A percentile compares a stretch with the other conserved stretches of the same genome.
These are phyloP conservation scores for Cetoscarus ocellatus DNA, from an alignment of 2,797 vertebrate species.

Conservation along the genomic window DNA sequence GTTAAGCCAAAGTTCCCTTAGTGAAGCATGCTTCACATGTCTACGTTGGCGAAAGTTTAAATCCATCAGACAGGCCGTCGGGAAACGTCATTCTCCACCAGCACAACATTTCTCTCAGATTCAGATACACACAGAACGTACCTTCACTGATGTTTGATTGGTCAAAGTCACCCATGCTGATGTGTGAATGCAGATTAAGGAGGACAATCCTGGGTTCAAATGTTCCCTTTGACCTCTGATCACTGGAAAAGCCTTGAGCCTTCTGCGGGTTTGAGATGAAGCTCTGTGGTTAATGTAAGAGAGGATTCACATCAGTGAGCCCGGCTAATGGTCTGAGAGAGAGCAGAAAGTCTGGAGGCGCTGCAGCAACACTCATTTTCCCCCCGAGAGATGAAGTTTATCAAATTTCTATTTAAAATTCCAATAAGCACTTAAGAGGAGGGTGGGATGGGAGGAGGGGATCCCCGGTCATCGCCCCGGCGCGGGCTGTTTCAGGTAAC, in stretches of 20 bases:
- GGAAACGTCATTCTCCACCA: no score
- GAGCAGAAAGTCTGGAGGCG: constrained; percentile 49
- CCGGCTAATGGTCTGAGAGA: constrained; percentile 46
- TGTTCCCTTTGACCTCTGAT: constrained; percentile 37
- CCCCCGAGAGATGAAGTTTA: constrained; percentile 58
- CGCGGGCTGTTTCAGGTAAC: constrained; percentile 65
- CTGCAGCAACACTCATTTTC: constrained; percentile 25
- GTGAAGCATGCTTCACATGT: no score
- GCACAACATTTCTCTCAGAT: no score
- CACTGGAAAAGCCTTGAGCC: constrained; percentile 14
- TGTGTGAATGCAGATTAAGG: constrained; percentile 3
- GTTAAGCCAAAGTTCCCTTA: no score
- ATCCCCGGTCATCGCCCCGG: background rate
- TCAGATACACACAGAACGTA: no score
- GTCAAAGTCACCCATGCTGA: constrained; percentile 1
- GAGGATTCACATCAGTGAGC: constrained; percentile 46
- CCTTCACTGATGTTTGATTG: no score
- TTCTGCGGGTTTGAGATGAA: constrained; percentile 13
- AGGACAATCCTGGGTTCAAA: background rate
- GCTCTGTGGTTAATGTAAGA: constrained; percentile 37
- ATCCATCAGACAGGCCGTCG: no score
- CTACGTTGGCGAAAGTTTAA: no score
- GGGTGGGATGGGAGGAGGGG: background rate
- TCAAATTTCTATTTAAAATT: constrained; percentile 78
- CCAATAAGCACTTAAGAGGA: constrained; percentile 57